A percentile compares a stretch with the other conserved stretches of the same genome.
phyloP scores from a whole-genome alignment of 1,140 invertebrate species.

The Zaprionus davidi region DNA sequence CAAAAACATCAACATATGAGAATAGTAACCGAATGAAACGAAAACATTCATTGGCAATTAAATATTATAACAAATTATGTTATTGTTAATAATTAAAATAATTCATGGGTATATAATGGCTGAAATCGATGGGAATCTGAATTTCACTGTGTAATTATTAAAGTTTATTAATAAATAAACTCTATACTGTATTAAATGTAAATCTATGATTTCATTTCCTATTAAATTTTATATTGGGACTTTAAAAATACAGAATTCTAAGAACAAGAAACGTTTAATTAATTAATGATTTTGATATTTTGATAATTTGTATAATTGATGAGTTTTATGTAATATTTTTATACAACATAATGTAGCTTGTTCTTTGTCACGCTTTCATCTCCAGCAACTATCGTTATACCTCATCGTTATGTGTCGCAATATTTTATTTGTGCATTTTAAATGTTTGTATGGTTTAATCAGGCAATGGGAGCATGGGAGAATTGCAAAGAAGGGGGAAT shows the following conservation, averaged over 20 bases:
- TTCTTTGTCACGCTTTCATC: slow-evolving; percentile 2
- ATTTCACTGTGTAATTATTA: too few relatives aligned
- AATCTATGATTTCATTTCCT: too few relatives aligned
- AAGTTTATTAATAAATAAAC: too few relatives aligned
- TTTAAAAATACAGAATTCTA: not conserved
- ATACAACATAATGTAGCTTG: not conserved
- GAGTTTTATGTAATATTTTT: not conserved
- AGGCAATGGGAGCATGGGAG: not conserved
- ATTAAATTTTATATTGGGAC: too few relatives aligned
- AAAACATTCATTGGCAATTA: not conserved
- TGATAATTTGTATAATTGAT: too few relatives aligned
- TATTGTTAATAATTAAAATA: too few relatives aligned
- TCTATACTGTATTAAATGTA: too few relatives aligned
- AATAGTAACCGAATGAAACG: not conserved
- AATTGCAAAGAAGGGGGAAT: not conserved
- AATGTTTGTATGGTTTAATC: slow-evolving; percentile 65
- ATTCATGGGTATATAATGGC: too few relatives aligned
- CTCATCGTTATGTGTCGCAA: slow-evolving; percentile 52
- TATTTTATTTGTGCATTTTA: slow-evolving; percentile 76
- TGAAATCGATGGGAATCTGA: too few relatives aligned
- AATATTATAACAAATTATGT: too few relatives aligned
- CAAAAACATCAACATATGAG: too few relatives aligned
- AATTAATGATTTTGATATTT: too few relatives aligned
- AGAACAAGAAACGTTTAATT: not conserved
- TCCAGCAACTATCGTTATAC: slow-evolving; percentile 14